Evolutionary conservation across 2,113 vertebrate species (phyloP).

Genomic region (Petrocephalus microphthalmus): DNA sequence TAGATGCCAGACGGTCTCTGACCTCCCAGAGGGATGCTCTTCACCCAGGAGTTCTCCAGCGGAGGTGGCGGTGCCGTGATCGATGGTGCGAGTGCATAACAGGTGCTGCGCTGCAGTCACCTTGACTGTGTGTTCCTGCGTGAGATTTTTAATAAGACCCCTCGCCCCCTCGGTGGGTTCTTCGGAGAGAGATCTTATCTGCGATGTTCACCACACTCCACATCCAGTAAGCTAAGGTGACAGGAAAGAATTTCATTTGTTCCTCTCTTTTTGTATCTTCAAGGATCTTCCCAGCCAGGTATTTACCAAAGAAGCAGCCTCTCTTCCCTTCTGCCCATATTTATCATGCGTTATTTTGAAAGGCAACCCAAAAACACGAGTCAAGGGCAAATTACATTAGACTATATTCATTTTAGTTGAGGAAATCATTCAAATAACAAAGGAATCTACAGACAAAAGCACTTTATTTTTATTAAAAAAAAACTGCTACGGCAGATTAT

Average conservation of each 20-base stretch:
- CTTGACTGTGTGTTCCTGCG: not conserved
- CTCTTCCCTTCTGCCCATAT: not conserved
- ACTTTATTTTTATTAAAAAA: not conserved
- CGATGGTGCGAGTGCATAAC: not conserved
- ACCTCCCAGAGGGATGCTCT: constrained; percentile 40
- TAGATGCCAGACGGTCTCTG: constrained; percentile 37
- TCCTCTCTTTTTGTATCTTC: not conserved
- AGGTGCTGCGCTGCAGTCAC: constrained; percentile 8
- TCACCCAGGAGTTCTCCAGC: not conserved
- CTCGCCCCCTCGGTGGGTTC: not conserved
- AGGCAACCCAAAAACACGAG: not conserved
- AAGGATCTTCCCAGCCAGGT: not conserved
- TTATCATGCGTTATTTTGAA: not conserved
- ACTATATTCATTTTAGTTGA: not conserved
- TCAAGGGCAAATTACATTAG: not conserved
- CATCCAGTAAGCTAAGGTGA: not conserved
- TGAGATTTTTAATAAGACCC: not conserved
- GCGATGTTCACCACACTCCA: not conserved
- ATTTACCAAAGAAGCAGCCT: not conserved
- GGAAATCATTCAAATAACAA: not conserved
- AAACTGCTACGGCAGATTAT: not conserved
- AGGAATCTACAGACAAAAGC: not conserved
- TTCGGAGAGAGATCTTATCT: not conserved
- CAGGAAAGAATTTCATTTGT: not conserved
- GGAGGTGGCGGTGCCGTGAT: not conserved